These are phyloP conservation scores for Aurelia sp. DNA, from an alignment of 30 jellyfish, hydroid and myxozoan genomes.

Conservation along the genomic window DNA sequence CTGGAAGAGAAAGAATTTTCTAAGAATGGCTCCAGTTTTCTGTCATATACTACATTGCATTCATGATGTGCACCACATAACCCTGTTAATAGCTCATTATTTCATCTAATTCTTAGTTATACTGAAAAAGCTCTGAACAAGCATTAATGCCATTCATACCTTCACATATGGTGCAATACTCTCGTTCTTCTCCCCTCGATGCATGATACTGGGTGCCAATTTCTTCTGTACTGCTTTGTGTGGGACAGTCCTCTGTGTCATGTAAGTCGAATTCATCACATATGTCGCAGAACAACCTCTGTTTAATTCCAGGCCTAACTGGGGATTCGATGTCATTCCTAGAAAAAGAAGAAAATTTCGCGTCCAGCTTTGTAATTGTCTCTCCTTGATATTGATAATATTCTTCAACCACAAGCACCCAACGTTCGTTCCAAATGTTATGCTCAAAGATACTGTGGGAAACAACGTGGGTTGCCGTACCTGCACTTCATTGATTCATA, in stretches of 20 bases:
- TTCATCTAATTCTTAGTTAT: not conserved
- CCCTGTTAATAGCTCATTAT: not conserved
- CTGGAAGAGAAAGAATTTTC: no score
- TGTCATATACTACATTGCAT: no score
- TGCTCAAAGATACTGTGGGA: no score
- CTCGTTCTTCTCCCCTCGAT: conserved; percentile 86
- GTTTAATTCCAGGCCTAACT: conserved; percentile 73
- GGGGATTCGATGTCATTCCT: conserved; percentile 66
- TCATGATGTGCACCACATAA: not conserved
- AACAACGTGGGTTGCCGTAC: no score
- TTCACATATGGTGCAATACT: conserved; percentile 93
- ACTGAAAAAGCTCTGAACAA: not conserved
- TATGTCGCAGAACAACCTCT: conserved; percentile 93
- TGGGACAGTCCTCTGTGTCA: conserved; percentile 99
- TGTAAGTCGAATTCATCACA: conserved; percentile 96
- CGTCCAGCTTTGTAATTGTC: no score
- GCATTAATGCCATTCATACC: conserved; percentile 36
- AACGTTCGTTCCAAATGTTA: no score
- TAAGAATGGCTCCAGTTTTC: no score
- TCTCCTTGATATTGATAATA: no score
- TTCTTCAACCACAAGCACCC: no score
- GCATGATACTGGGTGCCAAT: conserved; percentile 96
- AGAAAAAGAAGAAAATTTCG: not conserved
- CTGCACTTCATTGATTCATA: no score
- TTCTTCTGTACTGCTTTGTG: conserved; percentile 81